Conservation (phyloP, 1,140 invertebrate genomes). For the Rhyacophila brunnea region DNA sequence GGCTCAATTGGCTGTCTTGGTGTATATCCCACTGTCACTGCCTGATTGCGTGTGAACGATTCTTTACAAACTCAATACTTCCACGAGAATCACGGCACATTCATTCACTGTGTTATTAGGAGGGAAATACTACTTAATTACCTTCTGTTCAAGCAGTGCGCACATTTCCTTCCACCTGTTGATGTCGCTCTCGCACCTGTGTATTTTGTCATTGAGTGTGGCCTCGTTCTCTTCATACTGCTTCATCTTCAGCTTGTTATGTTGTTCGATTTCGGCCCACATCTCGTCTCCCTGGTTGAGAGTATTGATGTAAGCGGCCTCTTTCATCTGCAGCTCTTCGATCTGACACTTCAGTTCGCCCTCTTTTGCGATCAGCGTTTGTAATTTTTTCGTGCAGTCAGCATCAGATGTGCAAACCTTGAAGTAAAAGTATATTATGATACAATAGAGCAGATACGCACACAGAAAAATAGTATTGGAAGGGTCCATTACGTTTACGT, state of each 20-base stretch:
- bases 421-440: constrained; percentile 1
- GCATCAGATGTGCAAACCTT: constrained; percentile 10
- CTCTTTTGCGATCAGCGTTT: constrained; percentile 38
- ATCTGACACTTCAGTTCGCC: constrained; percentile 50
- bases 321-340: constrained; percentile 63
- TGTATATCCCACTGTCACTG: no score
- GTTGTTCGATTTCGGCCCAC: constrained; percentile 67
- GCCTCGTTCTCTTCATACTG: constrained; percentile 44
- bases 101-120: no score
- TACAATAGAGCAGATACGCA: no score
- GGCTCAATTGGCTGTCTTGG: no score
- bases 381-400: constrained; percentile 30
- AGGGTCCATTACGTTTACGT: no score
- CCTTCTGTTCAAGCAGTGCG: constrained; percentile 48
- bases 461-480: no score
- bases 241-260: constrained; percentile 61
- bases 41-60: no score
- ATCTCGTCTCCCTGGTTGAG: constrained; percentile 72
- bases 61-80: no score
- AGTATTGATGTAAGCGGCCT: constrained; percentile 69
- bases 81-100: no score
- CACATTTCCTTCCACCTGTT: constrained; percentile 45
- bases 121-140: no score
- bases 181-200: constrained; percentile 41
- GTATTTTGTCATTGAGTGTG: constrained; percentile 21